These are phyloP conservation scores for Carabus problematicus DNA, from an alignment of 2,888 invertebrate genomes.

Conservation along the genomic window DNA sequence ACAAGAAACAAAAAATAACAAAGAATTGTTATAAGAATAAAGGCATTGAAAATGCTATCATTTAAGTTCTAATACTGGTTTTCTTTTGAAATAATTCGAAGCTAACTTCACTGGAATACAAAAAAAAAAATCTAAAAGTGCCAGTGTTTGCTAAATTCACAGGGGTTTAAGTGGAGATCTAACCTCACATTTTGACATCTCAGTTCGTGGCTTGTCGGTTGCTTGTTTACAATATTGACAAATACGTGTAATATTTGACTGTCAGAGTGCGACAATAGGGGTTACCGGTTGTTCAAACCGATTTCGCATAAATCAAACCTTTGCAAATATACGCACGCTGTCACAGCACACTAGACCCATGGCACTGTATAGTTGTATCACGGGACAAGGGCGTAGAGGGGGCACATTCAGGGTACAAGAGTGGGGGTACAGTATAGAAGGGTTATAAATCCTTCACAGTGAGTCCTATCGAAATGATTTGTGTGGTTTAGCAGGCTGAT, in stretches of 20 bases:
- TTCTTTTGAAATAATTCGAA: too few relatives aligned
- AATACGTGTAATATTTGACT: slow-evolving; percentile 45
- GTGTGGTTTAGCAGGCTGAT: neutral
- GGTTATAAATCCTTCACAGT: slow-evolving; percentile 18
- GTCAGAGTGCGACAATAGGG: slow-evolving; percentile 42
- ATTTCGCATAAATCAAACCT: slow-evolving; percentile 35
- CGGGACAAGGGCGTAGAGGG: neutral
- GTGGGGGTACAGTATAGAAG: slow-evolving; percentile 19
- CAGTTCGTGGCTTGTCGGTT: slow-evolving; percentile 7
- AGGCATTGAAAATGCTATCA: too few relatives aligned
- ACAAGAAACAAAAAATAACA: too few relatives aligned
- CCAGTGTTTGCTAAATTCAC: too few relatives aligned
- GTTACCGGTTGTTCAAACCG: slow-evolving; percentile 25
- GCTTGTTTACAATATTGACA: slow-evolving; percentile 42
- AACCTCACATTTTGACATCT: too few relatives aligned
- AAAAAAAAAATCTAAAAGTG: too few relatives aligned
- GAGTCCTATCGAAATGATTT: slow-evolving; percentile 31
- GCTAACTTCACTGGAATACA: too few relatives aligned
- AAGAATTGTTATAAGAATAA: too few relatives aligned
- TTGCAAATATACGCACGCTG: neutral
- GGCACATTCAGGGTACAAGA: neutral
- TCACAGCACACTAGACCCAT: too few relatives aligned
- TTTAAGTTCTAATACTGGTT: too few relatives aligned
- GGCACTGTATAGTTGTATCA: too few relatives aligned
- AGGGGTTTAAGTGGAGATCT: too few relatives aligned